phyloP scores from a whole-genome alignment of 37 sponge, comb jelly and placozoan species.

The Bolinopsis microptera region DNA sequence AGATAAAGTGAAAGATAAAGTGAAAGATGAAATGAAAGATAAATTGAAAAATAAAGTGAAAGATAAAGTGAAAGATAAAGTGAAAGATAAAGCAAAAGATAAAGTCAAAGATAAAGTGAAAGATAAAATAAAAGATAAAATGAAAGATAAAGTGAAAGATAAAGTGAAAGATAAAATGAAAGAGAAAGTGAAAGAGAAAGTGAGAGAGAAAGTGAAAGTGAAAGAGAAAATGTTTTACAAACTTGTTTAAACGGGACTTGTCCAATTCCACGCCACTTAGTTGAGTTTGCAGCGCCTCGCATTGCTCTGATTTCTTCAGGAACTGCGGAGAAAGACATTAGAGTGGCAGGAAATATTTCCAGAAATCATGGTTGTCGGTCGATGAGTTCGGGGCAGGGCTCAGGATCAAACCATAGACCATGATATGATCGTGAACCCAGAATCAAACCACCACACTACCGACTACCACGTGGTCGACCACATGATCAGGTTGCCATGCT shows the following conservation, averaged over 20 bases:
- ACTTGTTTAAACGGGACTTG: slow-evolving; percentile 63
- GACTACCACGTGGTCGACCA: too few relatives aligned
- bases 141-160: background rate
- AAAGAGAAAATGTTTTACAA: background rate
- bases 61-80: background rate
- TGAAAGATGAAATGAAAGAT: background rate
- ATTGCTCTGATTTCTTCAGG: slow-evolving; percentile 59
- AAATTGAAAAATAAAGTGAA: background rate
- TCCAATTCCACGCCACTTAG: slow-evolving; percentile 49
- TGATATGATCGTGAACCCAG: too few relatives aligned
- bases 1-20: background rate
- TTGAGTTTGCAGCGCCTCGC: slow-evolving; percentile 41
- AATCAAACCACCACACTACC: too few relatives aligned
- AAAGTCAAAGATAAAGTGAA: background rate
- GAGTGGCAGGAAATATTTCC: too few relatives aligned
- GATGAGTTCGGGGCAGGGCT: too few relatives aligned
- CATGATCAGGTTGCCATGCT: too few relatives aligned
- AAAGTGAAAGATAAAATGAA: background rate
- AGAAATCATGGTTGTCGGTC: too few relatives aligned
- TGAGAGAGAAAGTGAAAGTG: background rate
- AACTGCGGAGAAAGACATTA: slow-evolving; percentile 17
- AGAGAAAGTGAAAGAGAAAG: background rate
- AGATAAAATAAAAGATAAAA: background rate
- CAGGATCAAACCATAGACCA: too few relatives aligned
- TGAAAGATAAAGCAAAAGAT: background rate